Evolutionary conservation across 2,113 vertebrate genomes (phyloP), one percentile per base, ranked within the genome.

Genomic region (Lethenteron reissneri): DNA sequence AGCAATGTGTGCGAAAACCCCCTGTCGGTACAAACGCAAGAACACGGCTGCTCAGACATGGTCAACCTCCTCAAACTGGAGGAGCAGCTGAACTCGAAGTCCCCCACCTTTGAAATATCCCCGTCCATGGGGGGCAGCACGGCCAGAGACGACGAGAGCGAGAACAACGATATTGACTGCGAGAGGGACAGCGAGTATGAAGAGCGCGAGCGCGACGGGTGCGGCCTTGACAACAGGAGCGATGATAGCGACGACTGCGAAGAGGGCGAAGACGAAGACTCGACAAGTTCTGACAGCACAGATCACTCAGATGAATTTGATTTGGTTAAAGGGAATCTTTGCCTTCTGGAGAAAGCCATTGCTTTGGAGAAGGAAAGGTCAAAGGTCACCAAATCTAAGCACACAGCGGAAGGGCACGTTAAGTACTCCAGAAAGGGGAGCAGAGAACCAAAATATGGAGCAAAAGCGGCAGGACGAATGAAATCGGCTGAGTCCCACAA

Each of bases 241-340:
- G 64, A 68, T 11, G 64, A 25, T 17, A 68, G 64, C 25, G 64
- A 68, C 25, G 64, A 68, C 25, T 68, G 25, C 10, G 64, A 68
- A 17, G 64, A 68, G 25, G 64, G 25, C 25, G 64, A 68, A 68
- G 64, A 68, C 12, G 64, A 68, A n/a, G n/a, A 68, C 25, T 68
- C 64, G 9, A 68, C 64, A 68, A 68, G 64, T 68, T 68, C 64
- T 17, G 25, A 25, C 10, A 68, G 64, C 25, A 68, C n/a, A 17
- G 64, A 25, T 25, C 64, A 68, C 25, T 68, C 64, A 68, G 64
- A 68, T 68, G 64, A 68, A n/a, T 68, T 68, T 68, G 64, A 68
- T 68, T 25, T 68, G n/a, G 64, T 68, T 25, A 68, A 68, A 68
- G 64, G 64, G n/a, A 68, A 68, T 11, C 25, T 68, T n/a, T 17